Percentiles rank a stretch among this genome's conserved stretches.
phyloP scores from a whole-genome alignment of 2,888 invertebrate species.

The Aethes cnicana region DNA sequence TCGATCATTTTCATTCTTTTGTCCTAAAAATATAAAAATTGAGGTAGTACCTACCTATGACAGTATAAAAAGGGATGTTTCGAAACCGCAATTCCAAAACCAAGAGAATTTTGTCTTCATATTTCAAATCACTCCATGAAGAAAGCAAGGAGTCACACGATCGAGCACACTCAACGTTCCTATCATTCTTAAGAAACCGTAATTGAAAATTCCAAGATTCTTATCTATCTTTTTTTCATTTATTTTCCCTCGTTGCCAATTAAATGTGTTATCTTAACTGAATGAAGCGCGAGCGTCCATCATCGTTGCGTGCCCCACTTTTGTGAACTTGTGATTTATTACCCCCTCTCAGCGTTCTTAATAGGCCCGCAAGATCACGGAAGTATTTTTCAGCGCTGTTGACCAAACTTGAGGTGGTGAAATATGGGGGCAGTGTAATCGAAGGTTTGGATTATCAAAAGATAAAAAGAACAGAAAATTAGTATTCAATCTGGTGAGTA shows the following conservation, averaged over 20 bases:
- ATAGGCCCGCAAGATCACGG: constrained; percentile 49
- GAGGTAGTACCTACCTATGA: not conserved
- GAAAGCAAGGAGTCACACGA: no score
- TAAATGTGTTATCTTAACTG: constrained; percentile 76
- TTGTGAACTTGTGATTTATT: constrained; percentile 76
- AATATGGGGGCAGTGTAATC: constrained; percentile 13
- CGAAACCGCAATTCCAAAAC: not conserved
- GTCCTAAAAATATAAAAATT: not conserved
- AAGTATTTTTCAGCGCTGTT: constrained; percentile 50
- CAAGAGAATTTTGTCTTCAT: no score
- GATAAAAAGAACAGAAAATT: not conserved
- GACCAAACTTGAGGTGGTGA: constrained; percentile 21
- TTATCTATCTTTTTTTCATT: not conserved
- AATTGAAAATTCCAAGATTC: no score
- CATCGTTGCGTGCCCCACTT: constrained; percentile 75
- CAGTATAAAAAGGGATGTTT: not conserved
- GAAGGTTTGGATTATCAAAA: not conserved
- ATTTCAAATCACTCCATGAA: no score
- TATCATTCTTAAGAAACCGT: no score
- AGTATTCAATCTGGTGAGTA: no score
- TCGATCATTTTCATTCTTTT: not conserved
- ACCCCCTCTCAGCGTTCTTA: constrained; percentile 4
- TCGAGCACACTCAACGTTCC: no score
- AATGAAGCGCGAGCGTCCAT: constrained; percentile 74
- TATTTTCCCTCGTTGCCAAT: constrained; percentile 54